Evolutionary conservation across 2,113 vertebrate genomes (phyloP).

Genomic region (Sander vitreus): DNA sequence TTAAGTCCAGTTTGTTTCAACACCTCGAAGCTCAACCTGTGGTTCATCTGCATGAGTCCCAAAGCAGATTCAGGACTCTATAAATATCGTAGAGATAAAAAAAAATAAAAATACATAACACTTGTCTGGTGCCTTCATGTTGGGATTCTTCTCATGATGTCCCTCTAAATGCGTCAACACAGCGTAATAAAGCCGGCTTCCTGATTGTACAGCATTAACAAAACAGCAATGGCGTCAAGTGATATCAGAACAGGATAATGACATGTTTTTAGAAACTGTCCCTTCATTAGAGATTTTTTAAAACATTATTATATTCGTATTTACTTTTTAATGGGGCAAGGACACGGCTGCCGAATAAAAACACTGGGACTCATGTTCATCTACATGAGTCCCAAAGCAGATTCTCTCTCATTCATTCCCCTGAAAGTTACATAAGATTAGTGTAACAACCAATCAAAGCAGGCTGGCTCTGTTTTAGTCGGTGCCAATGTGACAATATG

Average conservation of each 20-base stretch:
- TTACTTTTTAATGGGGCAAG: no score
- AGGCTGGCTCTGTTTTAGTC: constrained; percentile 16
- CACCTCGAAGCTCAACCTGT: constrained; percentile 52
- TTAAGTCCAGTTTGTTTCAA: constrained; percentile 23
- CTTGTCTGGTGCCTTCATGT: neutral
- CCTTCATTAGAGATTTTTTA: no score
- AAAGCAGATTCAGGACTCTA: constrained; percentile 9
- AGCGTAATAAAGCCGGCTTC: neutral
- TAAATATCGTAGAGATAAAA: no score
- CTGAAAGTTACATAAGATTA: constrained; percentile 38
- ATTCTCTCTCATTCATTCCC: constrained; percentile 21
- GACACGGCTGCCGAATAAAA: no score
- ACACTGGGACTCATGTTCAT: no score
- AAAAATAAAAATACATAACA: neutral
- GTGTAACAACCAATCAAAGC: constrained; percentile 21
- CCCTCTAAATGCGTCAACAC: neutral
- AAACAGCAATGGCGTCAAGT: no score
- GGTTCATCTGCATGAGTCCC: constrained; percentile 31
- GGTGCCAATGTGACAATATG: constrained; percentile 16
- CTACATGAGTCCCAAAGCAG: no score
- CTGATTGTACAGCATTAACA: neutral
- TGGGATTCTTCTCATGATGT: neutral
- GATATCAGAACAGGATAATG: no score
- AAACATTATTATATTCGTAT: no score
- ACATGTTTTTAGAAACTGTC: no score